phyloP scores from a whole-genome alignment of 2,888 invertebrate species.

The Dasypolia templi region DNA sequence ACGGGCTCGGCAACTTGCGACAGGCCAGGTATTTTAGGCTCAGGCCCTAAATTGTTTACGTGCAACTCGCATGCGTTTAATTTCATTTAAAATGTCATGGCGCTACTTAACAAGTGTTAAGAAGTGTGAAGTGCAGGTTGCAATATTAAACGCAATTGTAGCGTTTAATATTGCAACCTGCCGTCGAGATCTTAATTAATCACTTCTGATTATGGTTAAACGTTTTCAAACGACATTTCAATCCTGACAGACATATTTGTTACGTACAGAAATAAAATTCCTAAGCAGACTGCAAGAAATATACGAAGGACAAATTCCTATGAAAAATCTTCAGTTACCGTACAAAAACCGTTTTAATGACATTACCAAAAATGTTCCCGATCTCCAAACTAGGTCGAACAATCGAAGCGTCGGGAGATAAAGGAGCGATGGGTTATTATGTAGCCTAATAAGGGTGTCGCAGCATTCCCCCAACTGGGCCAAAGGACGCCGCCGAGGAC shows the following conservation, averaged over 20 bases:
- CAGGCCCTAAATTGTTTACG: conserved; percentile 83
- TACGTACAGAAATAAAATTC: conserved; percentile 27
- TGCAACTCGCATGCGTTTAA: conserved; percentile 72
- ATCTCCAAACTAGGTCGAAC: conserved; percentile 87
- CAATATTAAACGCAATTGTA: too few relatives aligned
- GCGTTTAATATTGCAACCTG: conserved; percentile 41
- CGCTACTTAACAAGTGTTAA: conserved; percentile 68
- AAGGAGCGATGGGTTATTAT: conserved; percentile 83
- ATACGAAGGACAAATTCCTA: conserved; percentile 35
- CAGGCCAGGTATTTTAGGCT: conserved; percentile 81
- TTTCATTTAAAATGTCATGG: conserved; percentile 77
- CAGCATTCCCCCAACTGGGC: conserved; percentile 80
- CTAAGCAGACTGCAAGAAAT: conserved; percentile 13
- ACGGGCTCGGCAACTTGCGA: conserved; percentile 78
- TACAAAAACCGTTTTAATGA: conserved; percentile 64
- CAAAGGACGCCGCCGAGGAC: conserved; percentile 89
- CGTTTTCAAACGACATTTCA: conserved; percentile 46
- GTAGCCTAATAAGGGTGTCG: conserved; percentile 85
- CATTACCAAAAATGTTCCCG: conserved; percentile 77
- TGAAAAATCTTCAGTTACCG: conserved; percentile 12
- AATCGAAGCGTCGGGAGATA: conserved; percentile 81
- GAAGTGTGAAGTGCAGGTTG: too few relatives aligned
- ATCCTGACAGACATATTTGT: conserved; percentile 23
- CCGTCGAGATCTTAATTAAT: conserved; percentile 50
- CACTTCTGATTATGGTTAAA: conserved; percentile 26